Evolutionary conservation across 2,888 invertebrate species (phyloP).

Genomic region (Deilephila elpenor): DNA sequence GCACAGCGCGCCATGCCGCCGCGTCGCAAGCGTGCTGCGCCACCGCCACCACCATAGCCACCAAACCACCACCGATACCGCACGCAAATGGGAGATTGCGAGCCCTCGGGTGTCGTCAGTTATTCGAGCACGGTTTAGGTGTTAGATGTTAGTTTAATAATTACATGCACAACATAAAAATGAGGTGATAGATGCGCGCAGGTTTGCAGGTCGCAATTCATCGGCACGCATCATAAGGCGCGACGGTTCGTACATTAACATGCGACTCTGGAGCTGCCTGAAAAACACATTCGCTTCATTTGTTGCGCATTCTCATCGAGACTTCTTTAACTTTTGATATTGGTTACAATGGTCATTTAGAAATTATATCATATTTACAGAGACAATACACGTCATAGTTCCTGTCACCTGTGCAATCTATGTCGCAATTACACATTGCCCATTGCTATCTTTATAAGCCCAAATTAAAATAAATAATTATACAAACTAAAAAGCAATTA

Average conservation of each 20-base stretch:
- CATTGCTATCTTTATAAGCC: no score
- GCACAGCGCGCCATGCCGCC: constrained; percentile 14
- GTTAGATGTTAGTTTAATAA: neutral
- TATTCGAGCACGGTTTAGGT: neutral
- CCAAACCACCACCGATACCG: neutral
- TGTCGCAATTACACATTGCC: no score
- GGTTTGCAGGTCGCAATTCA: neutral
- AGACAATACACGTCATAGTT: no score
- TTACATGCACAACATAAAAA: neutral
- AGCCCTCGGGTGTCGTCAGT: constrained; percentile 1
- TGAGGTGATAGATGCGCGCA: neutral
- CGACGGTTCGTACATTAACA: neutral
- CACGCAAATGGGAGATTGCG: neutral
- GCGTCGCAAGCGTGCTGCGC: neutral
- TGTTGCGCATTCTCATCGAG: constrained; percentile 4
- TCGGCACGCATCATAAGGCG: neutral
- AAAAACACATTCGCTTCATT: constrained; percentile 4
- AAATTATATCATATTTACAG: neutral
- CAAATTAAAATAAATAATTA: no score
- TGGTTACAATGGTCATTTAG: neutral
- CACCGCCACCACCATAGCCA: neutral
- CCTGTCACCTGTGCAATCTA: no score
- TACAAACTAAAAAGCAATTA: no score
- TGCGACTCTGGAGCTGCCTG: neutral
- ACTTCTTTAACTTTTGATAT: neutral